Conservation (phyloP, 2,888 invertebrate species). For the Volucella inflata region DNA sequence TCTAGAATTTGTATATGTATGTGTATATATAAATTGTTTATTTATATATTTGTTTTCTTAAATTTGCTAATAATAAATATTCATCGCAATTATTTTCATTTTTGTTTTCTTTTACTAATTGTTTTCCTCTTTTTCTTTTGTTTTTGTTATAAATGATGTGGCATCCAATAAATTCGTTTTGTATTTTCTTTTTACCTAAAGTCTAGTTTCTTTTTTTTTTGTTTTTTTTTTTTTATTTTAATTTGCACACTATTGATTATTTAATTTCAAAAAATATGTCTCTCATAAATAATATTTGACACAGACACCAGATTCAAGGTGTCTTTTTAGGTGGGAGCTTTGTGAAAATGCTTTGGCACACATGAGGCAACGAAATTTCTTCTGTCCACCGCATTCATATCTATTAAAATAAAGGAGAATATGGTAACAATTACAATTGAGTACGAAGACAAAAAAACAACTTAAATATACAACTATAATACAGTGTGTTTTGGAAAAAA, state of each 20-base stretch:
- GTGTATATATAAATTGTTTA: conserved; percentile 75
- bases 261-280: conserved; percentile 84
- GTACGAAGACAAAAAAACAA: too few relatives aligned
- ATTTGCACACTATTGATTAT: conserved; percentile 77
- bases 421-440: neutral
- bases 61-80: conserved; percentile 55
- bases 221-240: conserved; percentile 65
- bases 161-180: conserved; percentile 84
- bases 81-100: conserved; percentile 69
- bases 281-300: conserved; percentile 84
- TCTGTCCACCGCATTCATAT: conserved; percentile 89
- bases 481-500: too few relatives aligned
- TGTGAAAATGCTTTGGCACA: conserved; percentile 88
- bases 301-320: conserved; percentile 85
- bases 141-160: conserved; percentile 82
- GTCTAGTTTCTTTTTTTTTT: conserved; percentile 58
- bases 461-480: too few relatives aligned
- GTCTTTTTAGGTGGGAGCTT: conserved; percentile 87
- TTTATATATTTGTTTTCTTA: conserved; percentile 77
- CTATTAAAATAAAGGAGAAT: conserved; percentile 81
- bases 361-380: conserved; percentile 87
- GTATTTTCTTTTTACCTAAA: conserved; percentile 75
- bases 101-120: conserved; percentile 74
- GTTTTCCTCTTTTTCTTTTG: conserved; percentile 58
- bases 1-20: conserved; percentile 71